Percentiles rank a stretch among this genome's conserved stretches.
These are phyloP conservation scores for Lycia hirtaria DNA, from an alignment of 2,888 invertebrate genomes.

Conservation along the genomic window DNA sequence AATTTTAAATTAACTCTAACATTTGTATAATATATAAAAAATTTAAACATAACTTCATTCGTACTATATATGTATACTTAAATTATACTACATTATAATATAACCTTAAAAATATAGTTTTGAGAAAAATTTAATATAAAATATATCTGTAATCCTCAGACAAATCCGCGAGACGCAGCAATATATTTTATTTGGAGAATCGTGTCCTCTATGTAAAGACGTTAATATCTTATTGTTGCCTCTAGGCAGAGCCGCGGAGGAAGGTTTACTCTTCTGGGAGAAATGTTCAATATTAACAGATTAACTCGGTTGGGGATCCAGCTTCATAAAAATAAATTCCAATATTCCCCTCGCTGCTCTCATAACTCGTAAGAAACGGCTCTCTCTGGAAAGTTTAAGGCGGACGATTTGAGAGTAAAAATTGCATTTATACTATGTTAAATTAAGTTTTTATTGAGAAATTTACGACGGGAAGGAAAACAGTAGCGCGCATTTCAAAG, in stretches of 20 bases:
- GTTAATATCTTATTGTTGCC: slow-evolving; percentile 19
- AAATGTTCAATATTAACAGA: slow-evolving; percentile 81
- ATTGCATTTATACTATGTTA: slow-evolving; percentile 77
- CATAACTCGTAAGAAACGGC: slow-evolving; percentile 77
- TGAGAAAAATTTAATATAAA: no score
- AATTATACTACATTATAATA: no score
- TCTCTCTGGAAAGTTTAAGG: slow-evolving; percentile 76
- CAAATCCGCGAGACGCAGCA: background rate
- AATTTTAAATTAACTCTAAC: no score
- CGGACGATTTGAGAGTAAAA: slow-evolving; percentile 78
- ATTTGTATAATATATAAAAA: no score
- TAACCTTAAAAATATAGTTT: no score
- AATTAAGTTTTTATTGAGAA: slow-evolving; percentile 77
- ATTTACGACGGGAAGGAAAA: slow-evolving; percentile 66
- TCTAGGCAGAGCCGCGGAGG: slow-evolving; percentile 38
- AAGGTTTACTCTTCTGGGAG: slow-evolving; percentile 66
- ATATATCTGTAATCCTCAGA: background rate
- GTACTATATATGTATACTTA: no score
- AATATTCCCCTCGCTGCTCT: slow-evolving; percentile 76
- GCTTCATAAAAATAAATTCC: slow-evolving; percentile 80
- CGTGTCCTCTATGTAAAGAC: background rate
- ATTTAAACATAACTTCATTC: no score
- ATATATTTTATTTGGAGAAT: background rate
- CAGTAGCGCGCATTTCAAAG: slow-evolving; percentile 29
- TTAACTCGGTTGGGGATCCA: slow-evolving; percentile 72